phyloP scores from a whole-genome alignment of 2,888 invertebrate species.

The Drosophila kambysellisi region DNA sequence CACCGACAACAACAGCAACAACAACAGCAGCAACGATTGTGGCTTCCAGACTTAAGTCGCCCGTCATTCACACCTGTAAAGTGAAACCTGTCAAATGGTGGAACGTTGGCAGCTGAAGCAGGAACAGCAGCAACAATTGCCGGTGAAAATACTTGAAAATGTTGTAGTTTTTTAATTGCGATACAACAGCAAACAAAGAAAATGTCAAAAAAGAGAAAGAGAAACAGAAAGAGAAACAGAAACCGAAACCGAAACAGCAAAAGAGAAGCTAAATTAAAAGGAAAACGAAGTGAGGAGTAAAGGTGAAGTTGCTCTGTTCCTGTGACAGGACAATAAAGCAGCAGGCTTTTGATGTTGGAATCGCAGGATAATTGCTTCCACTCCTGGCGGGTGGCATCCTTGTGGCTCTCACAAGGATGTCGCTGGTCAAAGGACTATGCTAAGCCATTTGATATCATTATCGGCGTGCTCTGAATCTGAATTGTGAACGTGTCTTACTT shows the following conservation, averaged over 20 bases:
- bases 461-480: neutral
- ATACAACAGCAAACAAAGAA: slow-evolving; percentile 8
- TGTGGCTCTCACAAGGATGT: neutral
- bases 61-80: slow-evolving; percentile 47
- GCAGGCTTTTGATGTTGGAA: slow-evolving; percentile 23
- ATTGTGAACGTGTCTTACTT: neutral
- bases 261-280: neutral
- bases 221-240: slow-evolving; percentile 1
- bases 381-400: slow-evolving; percentile 5
- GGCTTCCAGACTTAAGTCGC: slow-evolving; percentile 38
- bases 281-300: neutral
- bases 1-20: neutral
- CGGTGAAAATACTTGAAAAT: slow-evolving; percentile 27
- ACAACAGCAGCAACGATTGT: slow-evolving; percentile 11
- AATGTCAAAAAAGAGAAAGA: slow-evolving; percentile 5
- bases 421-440: neutral
- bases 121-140: slow-evolving; percentile 4
- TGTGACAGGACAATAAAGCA: slow-evolving; percentile 8
- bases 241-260: neutral
- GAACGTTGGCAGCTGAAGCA: slow-evolving; percentile 1
- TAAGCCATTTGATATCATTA: neutral
- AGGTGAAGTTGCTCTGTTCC: slow-evolving; percentile 2
- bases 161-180: slow-evolving; percentile 54
- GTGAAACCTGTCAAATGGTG: slow-evolving; percentile 12
- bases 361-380: slow-evolving; percentile 28